A percentile compares a stretch with the other conserved stretches of the same genome.
Conservation (phyloP, 2,888 invertebrate genomes). For the Orthosia gracilis region DNA sequence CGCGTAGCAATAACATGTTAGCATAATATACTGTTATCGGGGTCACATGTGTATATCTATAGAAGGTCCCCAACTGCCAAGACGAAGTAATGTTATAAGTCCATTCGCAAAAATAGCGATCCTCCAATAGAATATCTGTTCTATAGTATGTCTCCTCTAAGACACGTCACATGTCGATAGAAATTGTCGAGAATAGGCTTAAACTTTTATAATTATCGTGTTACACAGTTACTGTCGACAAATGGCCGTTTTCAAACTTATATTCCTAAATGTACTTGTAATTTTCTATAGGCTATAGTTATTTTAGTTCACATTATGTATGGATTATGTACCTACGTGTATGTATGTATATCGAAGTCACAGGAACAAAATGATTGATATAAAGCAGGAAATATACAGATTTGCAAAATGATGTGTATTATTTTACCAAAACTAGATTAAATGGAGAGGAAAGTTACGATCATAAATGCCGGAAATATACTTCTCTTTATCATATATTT, state of each 20-base stretch:
- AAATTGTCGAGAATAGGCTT: conserved; percentile 42
- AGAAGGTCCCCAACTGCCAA: conserved; percentile 56
- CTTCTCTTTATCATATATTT: no score
- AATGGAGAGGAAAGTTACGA: background rate
- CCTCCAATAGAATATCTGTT: conserved; percentile 27
- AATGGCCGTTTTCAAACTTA: conserved; percentile 48
- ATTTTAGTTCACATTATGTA: conserved; percentile 71
- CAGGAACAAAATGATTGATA: conserved; percentile 76
- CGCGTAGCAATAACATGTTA: conserved; percentile 48
- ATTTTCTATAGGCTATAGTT: conserved; percentile 71
- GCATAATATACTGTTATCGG: conserved; percentile 60
- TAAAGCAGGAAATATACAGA: conserved; percentile 81
- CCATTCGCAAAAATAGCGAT: conserved; percentile 47
- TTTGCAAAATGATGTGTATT: conserved; percentile 79
- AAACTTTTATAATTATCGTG: conserved; percentile 47
- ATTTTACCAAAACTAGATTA: conserved; percentile 52
- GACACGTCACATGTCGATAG: conserved; percentile 45
- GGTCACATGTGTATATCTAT: conserved; percentile 44
- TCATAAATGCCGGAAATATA: background rate
- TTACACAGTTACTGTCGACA: conserved; percentile 46
- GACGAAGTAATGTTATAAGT: conserved; percentile 53
- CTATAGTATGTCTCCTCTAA: conserved; percentile 14
- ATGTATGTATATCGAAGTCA: conserved; percentile 72
- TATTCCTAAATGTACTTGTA: conserved; percentile 66
- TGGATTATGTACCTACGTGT: conserved; percentile 72